A percentile compares a stretch with the other conserved stretches of the same genome.
These are phyloP conservation scores for Palythoa grandiflora DNA, from an alignment of 92 coral and sea anemone species.

Conservation along the genomic window DNA sequence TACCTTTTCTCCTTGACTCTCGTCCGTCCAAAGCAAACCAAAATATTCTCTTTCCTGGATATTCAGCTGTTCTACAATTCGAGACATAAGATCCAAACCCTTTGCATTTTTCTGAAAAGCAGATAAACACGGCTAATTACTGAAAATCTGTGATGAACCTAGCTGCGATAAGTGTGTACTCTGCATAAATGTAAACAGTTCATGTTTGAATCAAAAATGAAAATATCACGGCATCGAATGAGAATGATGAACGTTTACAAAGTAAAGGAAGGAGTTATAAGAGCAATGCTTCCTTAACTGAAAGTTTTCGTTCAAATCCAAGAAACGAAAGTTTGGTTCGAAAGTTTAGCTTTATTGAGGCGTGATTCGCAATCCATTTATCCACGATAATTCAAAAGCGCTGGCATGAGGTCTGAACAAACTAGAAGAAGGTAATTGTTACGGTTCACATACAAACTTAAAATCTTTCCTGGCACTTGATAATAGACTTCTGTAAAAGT, in stretches of 20 bases:
- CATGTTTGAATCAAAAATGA: neutral
- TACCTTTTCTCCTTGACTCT: constrained; percentile 89
- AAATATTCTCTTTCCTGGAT: constrained; percentile 93
- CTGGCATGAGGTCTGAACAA: constrained; percentile 47
- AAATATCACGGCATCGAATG: constrained; percentile 1
- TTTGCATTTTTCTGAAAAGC: constrained; percentile 92
- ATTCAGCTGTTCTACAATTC: constrained; percentile 86
- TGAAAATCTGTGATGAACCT: neutral
- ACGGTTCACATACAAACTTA: neutral
- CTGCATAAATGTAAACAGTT: neutral
- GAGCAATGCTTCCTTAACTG: neutral
- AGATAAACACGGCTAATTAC: constrained; percentile 7
- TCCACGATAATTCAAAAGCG: neutral
- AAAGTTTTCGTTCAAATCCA: neutral
- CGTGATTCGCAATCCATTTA: neutral
- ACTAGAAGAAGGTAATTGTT: neutral
- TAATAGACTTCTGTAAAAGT: neutral
- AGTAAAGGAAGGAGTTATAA: neutral
- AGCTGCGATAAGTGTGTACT: neutral
- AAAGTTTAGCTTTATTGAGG: neutral
- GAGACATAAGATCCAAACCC: constrained; percentile 86
- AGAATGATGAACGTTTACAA: neutral
- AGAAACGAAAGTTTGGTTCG: neutral
- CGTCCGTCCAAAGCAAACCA: constrained; percentile 86
- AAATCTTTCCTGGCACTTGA: neutral